A percentile compares a stretch with the other conserved stretches of the same genome.
Conservation (phyloP, 1,140 invertebrate species). For the Chlorops oryzae region DNA sequence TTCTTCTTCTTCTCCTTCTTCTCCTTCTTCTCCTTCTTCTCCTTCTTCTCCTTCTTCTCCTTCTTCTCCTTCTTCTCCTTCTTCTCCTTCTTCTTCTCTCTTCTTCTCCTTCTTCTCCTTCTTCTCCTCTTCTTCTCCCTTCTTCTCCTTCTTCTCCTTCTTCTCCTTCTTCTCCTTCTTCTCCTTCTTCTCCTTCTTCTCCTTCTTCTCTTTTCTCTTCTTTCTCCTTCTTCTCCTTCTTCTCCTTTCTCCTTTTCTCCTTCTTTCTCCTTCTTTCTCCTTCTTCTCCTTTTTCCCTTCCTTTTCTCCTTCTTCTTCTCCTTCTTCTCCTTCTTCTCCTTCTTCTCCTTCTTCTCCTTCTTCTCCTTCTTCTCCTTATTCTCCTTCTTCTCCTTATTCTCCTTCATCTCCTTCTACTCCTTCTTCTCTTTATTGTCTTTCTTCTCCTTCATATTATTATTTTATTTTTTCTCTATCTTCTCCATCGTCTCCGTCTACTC, state of each 20-base stretch:
- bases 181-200: background rate
- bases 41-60: background rate
- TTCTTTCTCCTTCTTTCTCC: background rate
- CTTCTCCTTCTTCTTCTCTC: background rate
- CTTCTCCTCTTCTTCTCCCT: background rate
- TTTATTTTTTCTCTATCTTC: too few species aligned
- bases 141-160: background rate
- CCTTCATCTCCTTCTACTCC: too few species aligned
- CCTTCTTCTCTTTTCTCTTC: background rate
- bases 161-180: background rate
- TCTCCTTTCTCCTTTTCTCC: background rate
- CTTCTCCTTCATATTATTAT: too few species aligned
- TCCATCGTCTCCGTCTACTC: background rate
- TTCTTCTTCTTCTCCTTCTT: background rate
- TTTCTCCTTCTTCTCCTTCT: constrained; percentile 1
- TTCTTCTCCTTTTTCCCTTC: background rate
- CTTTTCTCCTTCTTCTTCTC: too few species aligned
- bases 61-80: background rate
- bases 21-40: background rate
- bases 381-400: too few species aligned
- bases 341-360: too few species aligned
- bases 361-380: too few species aligned
- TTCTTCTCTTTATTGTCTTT: too few species aligned
- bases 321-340: too few species aligned
- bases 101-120: constrained; percentile 1